These are phyloP conservation scores for Petrolisthes manimaculis DNA, from an alignment of 2,888 invertebrate species.

Conservation along the genomic window DNA sequence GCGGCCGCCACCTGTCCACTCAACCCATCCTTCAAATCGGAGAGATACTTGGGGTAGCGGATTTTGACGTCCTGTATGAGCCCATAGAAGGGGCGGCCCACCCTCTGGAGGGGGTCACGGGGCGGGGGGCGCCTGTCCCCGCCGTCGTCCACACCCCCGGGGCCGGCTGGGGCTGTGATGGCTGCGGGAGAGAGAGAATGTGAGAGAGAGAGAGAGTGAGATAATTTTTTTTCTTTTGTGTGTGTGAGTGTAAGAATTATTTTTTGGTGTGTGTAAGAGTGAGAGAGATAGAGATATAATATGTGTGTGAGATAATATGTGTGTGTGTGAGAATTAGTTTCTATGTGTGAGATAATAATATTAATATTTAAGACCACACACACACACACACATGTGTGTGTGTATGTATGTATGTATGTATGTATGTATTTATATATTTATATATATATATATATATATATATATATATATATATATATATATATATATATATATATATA, in stretches of 20 bases:
- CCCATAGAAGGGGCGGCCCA: constrained; percentile 87
- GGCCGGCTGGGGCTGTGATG: too few relatives aligned
- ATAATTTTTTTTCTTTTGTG: too few relatives aligned
- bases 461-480: background rate
- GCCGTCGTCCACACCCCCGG: constrained; percentile 52
- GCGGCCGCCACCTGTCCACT: constrained; percentile 91
- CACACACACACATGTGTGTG: too few relatives aligned
- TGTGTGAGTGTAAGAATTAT: too few relatives aligned
- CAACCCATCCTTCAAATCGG: constrained; percentile 89
- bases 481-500: background rate
- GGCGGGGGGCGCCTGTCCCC: constrained; percentile 75
- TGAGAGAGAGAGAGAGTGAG: too few relatives aligned
- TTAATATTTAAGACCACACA: too few relatives aligned
- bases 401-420: background rate
- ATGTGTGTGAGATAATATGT: too few relatives aligned
- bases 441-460: background rate
- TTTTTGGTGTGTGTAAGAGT: too few relatives aligned
- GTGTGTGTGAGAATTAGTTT: too few relatives aligned
- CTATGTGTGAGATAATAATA: too few relatives aligned
- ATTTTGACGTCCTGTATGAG: constrained; percentile 86
- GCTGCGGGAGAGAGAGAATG: too few relatives aligned
- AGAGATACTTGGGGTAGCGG: constrained; percentile 75
- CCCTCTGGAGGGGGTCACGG: constrained; percentile 84
- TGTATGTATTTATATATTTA: background rate
- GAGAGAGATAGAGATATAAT: too few relatives aligned